phyloP scores from a whole-genome alignment of 1,140 invertebrate species.

The Bombus consobrinus region DNA sequence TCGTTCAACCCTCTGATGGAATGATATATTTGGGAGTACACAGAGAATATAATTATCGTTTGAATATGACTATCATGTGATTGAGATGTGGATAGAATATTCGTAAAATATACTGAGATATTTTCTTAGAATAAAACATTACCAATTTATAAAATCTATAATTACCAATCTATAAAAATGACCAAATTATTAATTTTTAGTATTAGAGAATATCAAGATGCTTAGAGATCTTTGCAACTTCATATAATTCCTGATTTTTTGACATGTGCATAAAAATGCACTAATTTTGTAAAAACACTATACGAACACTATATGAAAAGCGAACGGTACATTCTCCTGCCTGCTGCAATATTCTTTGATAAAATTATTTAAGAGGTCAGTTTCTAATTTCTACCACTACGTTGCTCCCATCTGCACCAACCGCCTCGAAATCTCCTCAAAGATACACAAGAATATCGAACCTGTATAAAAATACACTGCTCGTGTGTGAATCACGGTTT shows the following conservation, averaged over 20 bases:
- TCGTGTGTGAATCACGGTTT: neutral
- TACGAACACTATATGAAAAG: too few relatives aligned
- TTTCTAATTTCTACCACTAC: neutral
- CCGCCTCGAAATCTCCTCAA: neutral
- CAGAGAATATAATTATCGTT: too few relatives aligned
- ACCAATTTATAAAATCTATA: too few relatives aligned
- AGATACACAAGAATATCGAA: neutral
- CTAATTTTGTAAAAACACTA: too few relatives aligned
- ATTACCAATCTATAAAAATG: too few relatives aligned
- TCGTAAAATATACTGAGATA: neutral
- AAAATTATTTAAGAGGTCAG: neutral
- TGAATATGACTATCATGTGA: too few relatives aligned
- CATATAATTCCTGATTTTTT: neutral
- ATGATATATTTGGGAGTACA: neutral
- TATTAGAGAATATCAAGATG: too few relatives aligned
- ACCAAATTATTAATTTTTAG: too few relatives aligned
- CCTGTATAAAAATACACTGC: neutral
- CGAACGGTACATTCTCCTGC: too few relatives aligned
- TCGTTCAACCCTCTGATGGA: neutral
- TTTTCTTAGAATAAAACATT: neutral
- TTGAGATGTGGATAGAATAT: too few relatives aligned
- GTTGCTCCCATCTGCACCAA: neutral
- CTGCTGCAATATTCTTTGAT: neutral
- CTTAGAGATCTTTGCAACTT: neutral
- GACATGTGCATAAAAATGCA: neutral